Conservation (phyloP, 2,888 invertebrate genomes). For the Dichetophora obliterata region DNA sequence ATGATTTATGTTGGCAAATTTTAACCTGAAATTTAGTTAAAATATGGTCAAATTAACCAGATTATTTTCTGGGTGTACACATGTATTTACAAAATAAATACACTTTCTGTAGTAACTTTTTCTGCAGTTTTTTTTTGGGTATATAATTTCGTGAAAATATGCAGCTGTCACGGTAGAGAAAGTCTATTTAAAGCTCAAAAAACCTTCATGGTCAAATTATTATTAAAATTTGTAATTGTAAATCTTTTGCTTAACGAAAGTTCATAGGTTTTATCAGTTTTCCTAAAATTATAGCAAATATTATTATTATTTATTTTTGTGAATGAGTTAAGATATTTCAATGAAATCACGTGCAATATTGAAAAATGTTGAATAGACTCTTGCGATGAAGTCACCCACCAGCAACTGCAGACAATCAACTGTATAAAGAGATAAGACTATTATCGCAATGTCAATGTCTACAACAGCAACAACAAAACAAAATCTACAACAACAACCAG, state of each 20-base stretch:
- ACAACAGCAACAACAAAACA: slow-evolving; percentile 22
- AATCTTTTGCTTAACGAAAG: neutral
- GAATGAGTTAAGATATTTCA: slow-evolving; percentile 3
- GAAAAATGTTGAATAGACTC: neutral
- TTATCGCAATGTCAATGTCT: slow-evolving; percentile 48
- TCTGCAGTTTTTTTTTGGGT: too few species aligned
- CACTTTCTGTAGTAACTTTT: too few species aligned
- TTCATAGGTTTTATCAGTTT: neutral
- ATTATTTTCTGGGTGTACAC: too few species aligned
- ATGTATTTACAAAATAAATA: too few species aligned
- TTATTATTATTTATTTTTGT: neutral
- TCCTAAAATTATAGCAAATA: neutral
- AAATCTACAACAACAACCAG: neutral
- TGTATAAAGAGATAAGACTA: slow-evolving; percentile 30
- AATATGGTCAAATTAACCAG: too few species aligned
- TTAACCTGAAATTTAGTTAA: too few species aligned
- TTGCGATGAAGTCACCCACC: neutral
- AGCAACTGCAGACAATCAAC: neutral
- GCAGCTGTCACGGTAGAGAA: too few species aligned
- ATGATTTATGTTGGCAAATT: too few species aligned
- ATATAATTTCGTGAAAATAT: too few species aligned
- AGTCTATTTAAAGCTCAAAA: neutral
- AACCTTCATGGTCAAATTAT: too few species aligned
- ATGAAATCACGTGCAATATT: slow-evolving; percentile 24
- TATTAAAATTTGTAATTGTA: neutral